These are phyloP conservation scores for Serilophus lunatus DNA, from an alignment of 2,113 vertebrate species.

Conservation along the genomic window DNA sequence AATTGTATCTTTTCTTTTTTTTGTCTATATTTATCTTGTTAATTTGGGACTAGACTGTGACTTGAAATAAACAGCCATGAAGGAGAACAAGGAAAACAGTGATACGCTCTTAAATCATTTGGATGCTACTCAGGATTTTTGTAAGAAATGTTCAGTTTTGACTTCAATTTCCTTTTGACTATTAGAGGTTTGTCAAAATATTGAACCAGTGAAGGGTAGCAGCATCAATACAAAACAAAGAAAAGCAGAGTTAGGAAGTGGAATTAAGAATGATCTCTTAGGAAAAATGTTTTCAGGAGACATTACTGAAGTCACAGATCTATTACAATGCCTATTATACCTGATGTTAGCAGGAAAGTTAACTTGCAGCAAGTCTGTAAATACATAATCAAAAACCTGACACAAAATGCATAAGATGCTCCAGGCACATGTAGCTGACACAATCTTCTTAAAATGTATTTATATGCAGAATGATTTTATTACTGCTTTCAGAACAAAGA, in stretches of 20 bases:
- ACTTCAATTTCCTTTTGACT: neutral
- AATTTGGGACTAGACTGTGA: neutral
- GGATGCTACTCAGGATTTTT: neutral
- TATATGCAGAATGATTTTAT: neutral
- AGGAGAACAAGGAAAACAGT: neutral
- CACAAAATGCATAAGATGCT: neutral
- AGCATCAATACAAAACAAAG: neutral
- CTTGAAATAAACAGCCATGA: neutral
- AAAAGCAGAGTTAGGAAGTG: neutral
- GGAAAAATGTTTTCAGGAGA: neutral
- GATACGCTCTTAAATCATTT: neutral
- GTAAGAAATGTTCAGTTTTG: neutral
- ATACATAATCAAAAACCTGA: neutral
- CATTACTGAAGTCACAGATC: neutral
- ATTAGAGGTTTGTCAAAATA: neutral
- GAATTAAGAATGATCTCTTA: neutral
- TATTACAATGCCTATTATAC: neutral
- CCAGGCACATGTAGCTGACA: fast-evolving
- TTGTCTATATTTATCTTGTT: neutral
- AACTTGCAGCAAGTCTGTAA: neutral
- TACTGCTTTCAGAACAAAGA: neutral
- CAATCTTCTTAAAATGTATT: neutral
- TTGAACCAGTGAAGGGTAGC: neutral
- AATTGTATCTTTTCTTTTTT: neutral
- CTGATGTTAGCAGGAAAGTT: neutral